Evolutionary conservation across 2,113 vertebrate species (phyloP).

Genomic region (Peromyscus californicus): DNA sequence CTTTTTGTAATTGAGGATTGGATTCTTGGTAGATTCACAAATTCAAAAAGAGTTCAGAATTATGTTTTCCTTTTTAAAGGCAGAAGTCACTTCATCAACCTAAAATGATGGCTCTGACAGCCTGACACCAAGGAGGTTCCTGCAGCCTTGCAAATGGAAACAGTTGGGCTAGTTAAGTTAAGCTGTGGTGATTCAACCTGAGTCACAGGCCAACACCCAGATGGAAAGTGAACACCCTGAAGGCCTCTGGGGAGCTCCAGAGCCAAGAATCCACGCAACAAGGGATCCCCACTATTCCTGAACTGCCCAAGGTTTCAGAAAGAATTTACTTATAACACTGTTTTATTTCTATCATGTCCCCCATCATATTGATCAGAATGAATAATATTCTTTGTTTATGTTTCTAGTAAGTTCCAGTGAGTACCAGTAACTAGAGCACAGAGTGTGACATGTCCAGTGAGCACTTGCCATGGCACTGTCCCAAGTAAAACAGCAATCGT

Average conservation of each 20-base stretch:
- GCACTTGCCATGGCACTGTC: neutral
- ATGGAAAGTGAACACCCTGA: conserved; percentile 25
- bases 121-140: conserved; percentile 7
- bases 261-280: neutral
- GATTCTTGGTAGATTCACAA: conserved; percentile 64
- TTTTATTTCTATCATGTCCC: neutral
- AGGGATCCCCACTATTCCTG: neutral
- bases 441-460: neutral
- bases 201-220: conserved; percentile 54
- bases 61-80: conserved; percentile 63
- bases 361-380: conserved; percentile 26
- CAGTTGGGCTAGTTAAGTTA: conserved; percentile 47
- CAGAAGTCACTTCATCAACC: conserved; percentile 34
- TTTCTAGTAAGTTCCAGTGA: conserved; percentile 15
- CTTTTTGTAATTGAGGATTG: conserved; percentile 48
- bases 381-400: conserved; percentile 23
- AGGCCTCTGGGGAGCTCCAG: neutral
- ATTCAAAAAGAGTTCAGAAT: conserved; percentile 62
- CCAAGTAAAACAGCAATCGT: neutral
- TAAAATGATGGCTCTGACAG: conserved; percentile 69
- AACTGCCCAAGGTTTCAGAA: neutral
- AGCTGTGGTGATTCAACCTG: conserved; percentile 62
- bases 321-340: neutral
- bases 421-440: conserved; percentile 40
- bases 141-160: conserved; percentile 71